Evolutionary conservation across 1,140 invertebrate species (phyloP), one percentile per base, ranked within the genome.

Genomic region (Charaxes varanes): DNA sequence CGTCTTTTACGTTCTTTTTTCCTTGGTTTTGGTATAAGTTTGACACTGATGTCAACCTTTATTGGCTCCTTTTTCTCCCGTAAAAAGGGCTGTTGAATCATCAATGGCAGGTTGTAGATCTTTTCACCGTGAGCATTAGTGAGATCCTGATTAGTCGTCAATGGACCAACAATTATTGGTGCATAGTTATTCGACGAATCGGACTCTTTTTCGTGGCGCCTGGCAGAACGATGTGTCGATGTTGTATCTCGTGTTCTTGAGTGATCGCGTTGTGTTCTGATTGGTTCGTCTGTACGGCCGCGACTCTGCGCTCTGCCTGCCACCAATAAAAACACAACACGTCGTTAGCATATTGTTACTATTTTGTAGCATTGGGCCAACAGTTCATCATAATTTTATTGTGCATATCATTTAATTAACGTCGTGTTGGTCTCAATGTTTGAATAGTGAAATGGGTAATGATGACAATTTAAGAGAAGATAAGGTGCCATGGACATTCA

Each of bases 31-130:
- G 90, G 90, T 70, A 91, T 88, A 65, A 93, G 81, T 80, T 92
- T 91, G 53, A 93, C 90, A 84, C 90, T 92, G 59, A 93, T 89
- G 84, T 93, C 91, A 68, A 93, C 88, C 86, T 92, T 93, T 65
- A 93, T 88, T 43, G 87, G 88, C 87, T 87, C 89, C 88, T 89
- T 90, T 90, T 89, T 89, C 87, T 89, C 89, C 78, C 85, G 88
- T 89, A 87, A 89, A 85, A 85, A 87, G 85, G 86, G 80, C 66
- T 82, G 86, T 87, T 85, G 80, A 86, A 86, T 87, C 79, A 84
- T 87, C 68, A 88, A 74, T 59, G 84, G 86, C 37, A 85, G 56
- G 46, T 84, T 83, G 38, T 78, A 85, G 45, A 82, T 78, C 49
- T 79, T 86, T 61, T 86, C 82, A 52, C 82, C 73, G 47, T 77